phyloP scores from a whole-genome alignment of 2,797 vertebrate species.

The Craterocephalus amniculus region DNA sequence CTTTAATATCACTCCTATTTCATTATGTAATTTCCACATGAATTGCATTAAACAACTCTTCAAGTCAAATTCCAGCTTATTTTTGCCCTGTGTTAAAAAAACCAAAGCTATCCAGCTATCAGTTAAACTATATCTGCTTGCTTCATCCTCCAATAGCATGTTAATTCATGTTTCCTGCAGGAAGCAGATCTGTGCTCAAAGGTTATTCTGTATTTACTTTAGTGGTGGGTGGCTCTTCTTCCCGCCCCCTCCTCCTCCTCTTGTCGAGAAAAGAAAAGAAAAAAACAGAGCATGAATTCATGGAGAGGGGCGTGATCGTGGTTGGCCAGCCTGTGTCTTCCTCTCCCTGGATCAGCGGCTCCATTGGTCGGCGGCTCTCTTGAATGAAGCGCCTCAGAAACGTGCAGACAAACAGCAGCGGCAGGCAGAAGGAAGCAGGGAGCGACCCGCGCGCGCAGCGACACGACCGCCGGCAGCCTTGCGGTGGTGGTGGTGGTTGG shows the following conservation, averaged over 20 bases:
- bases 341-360: constrained; percentile 25
- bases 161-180: neutral
- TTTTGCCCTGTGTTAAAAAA: too few relatives aligned
- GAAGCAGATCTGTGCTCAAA: neutral
- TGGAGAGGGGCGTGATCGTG: constrained; percentile 36
- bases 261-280: neutral
- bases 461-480: constrained; percentile 50
- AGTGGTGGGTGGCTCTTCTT: neutral
- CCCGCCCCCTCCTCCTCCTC: constrained; percentile 6
- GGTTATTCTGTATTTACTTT: neutral
- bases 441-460: constrained; percentile 40
- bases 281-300: constrained; percentile 8
- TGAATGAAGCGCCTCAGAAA: constrained; percentile 68
- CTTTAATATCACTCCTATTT: neutral
- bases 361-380: constrained; percentile 65
- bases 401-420: constrained; percentile 39
- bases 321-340: constrained; percentile 64
- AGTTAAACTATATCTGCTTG: too few relatives aligned
- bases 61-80: too few relatives aligned
- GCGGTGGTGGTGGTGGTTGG: constrained; percentile 42
- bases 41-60: too few relatives aligned
- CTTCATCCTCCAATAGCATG: too few relatives aligned
- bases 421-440: constrained; percentile 45
- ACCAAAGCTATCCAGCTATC: too few relatives aligned
- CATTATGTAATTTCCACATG: too few relatives aligned